phyloP scores from a whole-genome alignment of 1,140 invertebrate genomes.

The Ceratitis capitata region DNA sequence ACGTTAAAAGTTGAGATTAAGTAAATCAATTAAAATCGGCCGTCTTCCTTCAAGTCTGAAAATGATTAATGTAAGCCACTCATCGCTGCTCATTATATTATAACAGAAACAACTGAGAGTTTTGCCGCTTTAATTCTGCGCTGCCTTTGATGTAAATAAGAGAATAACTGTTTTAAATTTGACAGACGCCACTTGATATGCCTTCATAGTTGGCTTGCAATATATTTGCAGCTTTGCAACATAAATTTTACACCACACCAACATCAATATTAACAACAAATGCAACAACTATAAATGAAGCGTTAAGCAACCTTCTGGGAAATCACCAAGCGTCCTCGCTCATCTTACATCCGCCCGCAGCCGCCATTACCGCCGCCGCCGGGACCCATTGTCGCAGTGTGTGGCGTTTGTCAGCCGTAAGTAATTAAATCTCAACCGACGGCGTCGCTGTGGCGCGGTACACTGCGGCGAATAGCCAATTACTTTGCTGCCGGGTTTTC shows the following conservation, averaged over 20 bases:
- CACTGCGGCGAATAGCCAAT: conserved; percentile 17
- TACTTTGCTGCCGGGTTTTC: conserved; percentile 1
- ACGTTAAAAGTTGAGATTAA: background rate
- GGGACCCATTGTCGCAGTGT: background rate
- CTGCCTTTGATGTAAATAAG: background rate
- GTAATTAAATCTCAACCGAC: conserved; percentile 34
- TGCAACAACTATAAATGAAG: conserved; percentile 12
- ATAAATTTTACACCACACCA: background rate
- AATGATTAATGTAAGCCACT: background rate
- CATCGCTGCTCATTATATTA: too few species aligned
- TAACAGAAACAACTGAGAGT: background rate
- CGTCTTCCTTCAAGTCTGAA: background rate
- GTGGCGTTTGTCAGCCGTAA: conserved; percentile 13
- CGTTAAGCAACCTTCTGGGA: background rate
- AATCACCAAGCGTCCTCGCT: background rate
- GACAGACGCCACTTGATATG: background rate
- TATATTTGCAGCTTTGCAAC: background rate
- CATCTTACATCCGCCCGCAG: background rate
- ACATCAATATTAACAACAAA: too few species aligned
- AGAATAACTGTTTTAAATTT: background rate
- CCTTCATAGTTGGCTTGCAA: background rate
- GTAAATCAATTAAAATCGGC: background rate
- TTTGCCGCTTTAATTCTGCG: background rate
- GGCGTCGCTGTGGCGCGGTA: conserved; percentile 23
- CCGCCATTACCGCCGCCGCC: background rate